phyloP scores from a whole-genome alignment of 2,888 invertebrate species.

The Platerodrilus igneus region DNA sequence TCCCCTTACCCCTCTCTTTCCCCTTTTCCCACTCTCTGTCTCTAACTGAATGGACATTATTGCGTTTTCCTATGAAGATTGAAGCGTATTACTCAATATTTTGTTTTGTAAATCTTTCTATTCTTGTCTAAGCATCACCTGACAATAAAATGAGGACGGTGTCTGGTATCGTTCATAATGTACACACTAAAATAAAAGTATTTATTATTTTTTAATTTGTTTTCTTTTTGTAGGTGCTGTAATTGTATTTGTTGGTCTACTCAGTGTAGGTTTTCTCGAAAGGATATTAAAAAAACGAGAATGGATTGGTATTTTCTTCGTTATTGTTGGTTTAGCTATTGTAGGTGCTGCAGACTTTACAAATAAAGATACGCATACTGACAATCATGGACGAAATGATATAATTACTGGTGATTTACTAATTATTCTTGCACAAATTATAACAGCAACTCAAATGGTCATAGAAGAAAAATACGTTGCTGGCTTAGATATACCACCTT shows the following conservation, averaged over 20 bases:
- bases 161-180: too few relatives aligned
- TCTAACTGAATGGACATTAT: too few relatives aligned
- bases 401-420: constrained; percentile 78
- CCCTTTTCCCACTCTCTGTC: too few relatives aligned
- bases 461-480: constrained; percentile 88
- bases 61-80: too few relatives aligned
- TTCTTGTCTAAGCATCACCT: too few relatives aligned
- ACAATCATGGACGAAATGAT: constrained; percentile 58
- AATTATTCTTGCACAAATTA: constrained; percentile 71
- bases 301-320: constrained; percentile 71
- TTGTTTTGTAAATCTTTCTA: too few relatives aligned
- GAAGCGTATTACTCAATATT: too few relatives aligned
- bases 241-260: constrained; percentile 82
- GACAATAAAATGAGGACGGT: too few relatives aligned
- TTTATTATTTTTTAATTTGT: background rate
- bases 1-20: too few relatives aligned
- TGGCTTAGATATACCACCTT: constrained; percentile 78
- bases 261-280: constrained; percentile 78
- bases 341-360: constrained; percentile 73
- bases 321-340: constrained; percentile 65
- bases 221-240: constrained; percentile 60
- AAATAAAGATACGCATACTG: constrained; percentile 43
- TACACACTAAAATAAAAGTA: too few relatives aligned
- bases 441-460: constrained; percentile 88
- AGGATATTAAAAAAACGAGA: constrained; percentile 60